A percentile compares a stretch with the other conserved stretches of the same genome.
Conservation (phyloP, 2,888 invertebrate species). For the Dendrolimus houi region DNA sequence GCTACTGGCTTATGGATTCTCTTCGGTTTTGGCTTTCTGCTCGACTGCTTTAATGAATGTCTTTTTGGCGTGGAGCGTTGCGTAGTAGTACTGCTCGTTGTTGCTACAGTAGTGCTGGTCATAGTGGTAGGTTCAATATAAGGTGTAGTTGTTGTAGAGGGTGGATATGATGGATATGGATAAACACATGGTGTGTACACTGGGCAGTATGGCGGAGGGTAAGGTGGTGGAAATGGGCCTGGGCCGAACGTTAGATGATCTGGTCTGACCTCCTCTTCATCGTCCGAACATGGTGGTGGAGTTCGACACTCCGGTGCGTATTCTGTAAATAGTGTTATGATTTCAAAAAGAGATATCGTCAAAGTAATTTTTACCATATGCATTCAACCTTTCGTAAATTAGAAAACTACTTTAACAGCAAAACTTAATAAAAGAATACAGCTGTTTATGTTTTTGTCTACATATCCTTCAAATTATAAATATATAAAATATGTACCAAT, state of each 20-base stretch:
- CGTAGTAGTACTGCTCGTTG: neutral
- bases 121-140: conserved; percentile 8
- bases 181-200: neutral
- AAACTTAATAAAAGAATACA: too few relatives aligned
- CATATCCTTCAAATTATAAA: neutral
- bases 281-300: neutral
- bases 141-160: conserved; percentile 10
- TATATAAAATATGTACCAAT: neutral
- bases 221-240: conserved; percentile 26
- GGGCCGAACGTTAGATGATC: neutral
- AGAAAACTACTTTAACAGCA: too few relatives aligned
- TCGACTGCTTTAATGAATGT: too few relatives aligned
- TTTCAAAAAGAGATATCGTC: too few relatives aligned
- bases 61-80: neutral
- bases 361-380: too few relatives aligned
- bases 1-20: conserved; percentile 8
- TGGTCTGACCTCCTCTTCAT: neutral
- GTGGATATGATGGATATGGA: neutral
- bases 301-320: conserved; percentile 4
- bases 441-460: too few relatives aligned
- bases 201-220: conserved; percentile 10
- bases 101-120: conserved; percentile 13
- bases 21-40: conserved; percentile 10
- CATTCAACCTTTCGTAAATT: too few relatives aligned
- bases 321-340: neutral